Evolutionary conservation across 2,888 invertebrate species (phyloP).

Genomic region (Ramazzottius varieornatus): DNA sequence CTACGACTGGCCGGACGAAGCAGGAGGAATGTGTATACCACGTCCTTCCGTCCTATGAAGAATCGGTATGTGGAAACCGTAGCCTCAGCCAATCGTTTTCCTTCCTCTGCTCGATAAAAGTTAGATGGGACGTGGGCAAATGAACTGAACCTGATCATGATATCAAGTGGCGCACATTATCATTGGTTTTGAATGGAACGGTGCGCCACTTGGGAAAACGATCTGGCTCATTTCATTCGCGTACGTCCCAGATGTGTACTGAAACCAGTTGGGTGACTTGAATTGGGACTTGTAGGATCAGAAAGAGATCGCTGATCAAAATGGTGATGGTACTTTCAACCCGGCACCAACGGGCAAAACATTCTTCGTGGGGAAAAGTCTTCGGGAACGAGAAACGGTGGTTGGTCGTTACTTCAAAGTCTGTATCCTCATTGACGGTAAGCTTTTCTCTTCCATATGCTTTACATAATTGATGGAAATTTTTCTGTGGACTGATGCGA

Average conservation of each 20-base stretch:
- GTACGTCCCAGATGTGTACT: no score
- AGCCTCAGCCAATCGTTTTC: no score
- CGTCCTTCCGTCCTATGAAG: conserved; percentile 12
- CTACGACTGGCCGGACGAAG: not conserved
- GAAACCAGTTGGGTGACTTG: no score
- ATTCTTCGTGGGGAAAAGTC: conserved; percentile 17
- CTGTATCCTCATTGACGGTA: conserved; percentile 20
- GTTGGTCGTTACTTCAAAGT: conserved; percentile 19
- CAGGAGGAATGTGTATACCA: conserved; percentile 9
- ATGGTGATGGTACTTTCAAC: conserved; percentile 15
- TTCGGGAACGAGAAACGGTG: conserved; percentile 18
- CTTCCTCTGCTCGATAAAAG: no score
- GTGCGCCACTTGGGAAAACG: no score
- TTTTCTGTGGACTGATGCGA: no score
- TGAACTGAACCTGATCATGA: no score
- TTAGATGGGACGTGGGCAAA: no score
- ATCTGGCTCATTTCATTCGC: no score
- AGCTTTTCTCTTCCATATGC: conserved; percentile 5
- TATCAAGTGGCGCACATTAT: no score
- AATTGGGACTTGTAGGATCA: no score
- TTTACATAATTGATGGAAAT: not conserved
- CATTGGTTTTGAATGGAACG: no score
- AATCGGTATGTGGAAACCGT: conserved; percentile 9
- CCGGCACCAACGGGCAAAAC: conserved; percentile 15
- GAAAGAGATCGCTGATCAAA: conserved; percentile 13